Evolutionary conservation across 1,140 invertebrate species (phyloP).

Genomic region (Neotoxoptera formosana): DNA sequence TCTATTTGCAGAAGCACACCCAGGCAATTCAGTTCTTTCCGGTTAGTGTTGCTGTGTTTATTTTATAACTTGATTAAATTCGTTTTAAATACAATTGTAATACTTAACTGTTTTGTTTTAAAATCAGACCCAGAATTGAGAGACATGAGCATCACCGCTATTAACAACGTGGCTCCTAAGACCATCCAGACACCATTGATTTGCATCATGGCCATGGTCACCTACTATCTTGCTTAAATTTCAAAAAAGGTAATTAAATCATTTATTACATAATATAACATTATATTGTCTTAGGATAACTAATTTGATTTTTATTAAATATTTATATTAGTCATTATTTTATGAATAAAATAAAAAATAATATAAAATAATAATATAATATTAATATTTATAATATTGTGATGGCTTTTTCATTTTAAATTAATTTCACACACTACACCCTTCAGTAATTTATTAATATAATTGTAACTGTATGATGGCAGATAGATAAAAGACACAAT

Average conservation of each 20-base stretch:
- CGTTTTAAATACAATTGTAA: background rate
- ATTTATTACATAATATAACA: background rate
- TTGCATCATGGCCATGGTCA: constrained; percentile 5
- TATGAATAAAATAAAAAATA: too few relatives aligned
- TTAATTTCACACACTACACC: background rate
- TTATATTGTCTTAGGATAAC: background rate
- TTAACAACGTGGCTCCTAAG: constrained; percentile 6
- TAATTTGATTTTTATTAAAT: background rate
- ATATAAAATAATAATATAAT: too few relatives aligned
- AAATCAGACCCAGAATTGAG: constrained; percentile 45
- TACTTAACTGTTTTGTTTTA: background rate
- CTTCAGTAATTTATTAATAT: background rate
- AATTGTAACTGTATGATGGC: background rate
- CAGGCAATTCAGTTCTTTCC: constrained; percentile 31
- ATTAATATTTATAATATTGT: too few relatives aligned
- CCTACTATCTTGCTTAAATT: constrained; percentile 43
- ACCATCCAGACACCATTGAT: background rate
- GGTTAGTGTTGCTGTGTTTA: background rate
- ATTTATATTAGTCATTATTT: background rate
- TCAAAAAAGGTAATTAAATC: background rate
- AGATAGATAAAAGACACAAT: background rate
- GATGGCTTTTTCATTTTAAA: background rate
- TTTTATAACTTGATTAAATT: background rate
- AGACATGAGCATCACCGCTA: constrained; percentile 48
- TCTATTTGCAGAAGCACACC: background rate